These are phyloP conservation scores for Stichodactyla helianthus DNA, from an alignment of 64 coral and sea anemone genomes.

Conservation along the genomic window DNA sequence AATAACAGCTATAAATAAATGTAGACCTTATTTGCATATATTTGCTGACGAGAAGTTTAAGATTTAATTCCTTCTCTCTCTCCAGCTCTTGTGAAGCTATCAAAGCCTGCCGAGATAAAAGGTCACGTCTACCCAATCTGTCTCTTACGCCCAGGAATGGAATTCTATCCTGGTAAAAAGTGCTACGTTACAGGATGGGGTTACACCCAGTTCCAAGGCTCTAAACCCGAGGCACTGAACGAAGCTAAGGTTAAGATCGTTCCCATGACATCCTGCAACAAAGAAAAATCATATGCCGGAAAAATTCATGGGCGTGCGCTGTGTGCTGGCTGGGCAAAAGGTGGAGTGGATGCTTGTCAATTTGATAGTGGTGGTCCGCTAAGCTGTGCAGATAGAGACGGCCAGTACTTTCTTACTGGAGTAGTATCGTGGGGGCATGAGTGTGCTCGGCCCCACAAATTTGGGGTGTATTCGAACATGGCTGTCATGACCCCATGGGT, in stretches of 20 bases:
- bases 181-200: slow-evolving; percentile 63
- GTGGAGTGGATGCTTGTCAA: slow-evolving; percentile 50
- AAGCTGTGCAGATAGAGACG: slow-evolving; percentile 15
- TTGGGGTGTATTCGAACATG: slow-evolving; percentile 62
- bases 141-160: slow-evolving; percentile 29
- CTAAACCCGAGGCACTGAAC: slow-evolving; percentile 32
- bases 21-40: too few species aligned
- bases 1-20: too few species aligned
- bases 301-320: slow-evolving; percentile 42
- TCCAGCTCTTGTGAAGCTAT: slow-evolving; percentile 34
- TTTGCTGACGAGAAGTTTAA: too few species aligned
- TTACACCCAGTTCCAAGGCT: slow-evolving; percentile 17
- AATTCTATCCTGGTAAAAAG: slow-evolving; percentile 22
- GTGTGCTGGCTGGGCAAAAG: slow-evolving; percentile 43
- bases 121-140: slow-evolving; percentile 46
- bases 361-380: slow-evolving; percentile 65
- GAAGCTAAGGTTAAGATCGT: slow-evolving; percentile 44
- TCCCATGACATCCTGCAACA: slow-evolving; percentile 38
- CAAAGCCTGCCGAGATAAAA: background rate
- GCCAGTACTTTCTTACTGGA: slow-evolving; percentile 43
- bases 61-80: background rate
- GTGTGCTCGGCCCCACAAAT: slow-evolving; percentile 56
- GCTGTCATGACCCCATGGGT: slow-evolving; percentile 52
- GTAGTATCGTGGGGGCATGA: slow-evolving; percentile 63
- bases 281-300: slow-evolving; percentile 31